Conservation (phyloP, 2,113 vertebrate genomes). For the Bubo blakistoni region DNA sequence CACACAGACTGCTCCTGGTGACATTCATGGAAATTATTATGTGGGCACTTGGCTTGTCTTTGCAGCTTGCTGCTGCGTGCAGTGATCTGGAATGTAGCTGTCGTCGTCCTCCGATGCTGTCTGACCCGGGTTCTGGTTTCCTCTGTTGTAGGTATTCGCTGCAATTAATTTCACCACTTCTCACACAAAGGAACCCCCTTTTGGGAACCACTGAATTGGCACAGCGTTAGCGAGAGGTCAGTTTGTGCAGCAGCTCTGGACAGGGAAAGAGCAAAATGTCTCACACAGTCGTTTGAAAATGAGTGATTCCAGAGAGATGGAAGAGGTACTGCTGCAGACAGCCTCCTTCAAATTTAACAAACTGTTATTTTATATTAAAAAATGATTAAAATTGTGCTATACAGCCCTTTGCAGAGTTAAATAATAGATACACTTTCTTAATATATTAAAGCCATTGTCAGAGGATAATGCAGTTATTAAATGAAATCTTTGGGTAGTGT, state of each 20-base stretch:
- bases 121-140: neutral
- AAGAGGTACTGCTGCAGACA: neutral
- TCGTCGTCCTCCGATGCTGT: rapidly evolving
- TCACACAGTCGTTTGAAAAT: neutral
- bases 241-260: neutral
- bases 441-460: neutral
- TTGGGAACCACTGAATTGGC: neutral
- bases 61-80: neutral
- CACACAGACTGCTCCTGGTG: neutral
- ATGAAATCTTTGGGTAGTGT: neutral
- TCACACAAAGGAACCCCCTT: neutral
- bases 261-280: neutral
- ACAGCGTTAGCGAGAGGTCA: neutral
- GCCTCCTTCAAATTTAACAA: neutral
- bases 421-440: neutral
- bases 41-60: neutral
- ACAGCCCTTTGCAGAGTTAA: neutral
- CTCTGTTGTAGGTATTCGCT: neutral
- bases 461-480: neutral
- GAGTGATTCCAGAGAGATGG: neutral
- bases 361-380: neutral
- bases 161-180: neutral
- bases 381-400: neutral
- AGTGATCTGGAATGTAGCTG: neutral
- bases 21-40: neutral